Evolutionary conservation across 1,140 invertebrate species (phyloP).

Genomic region (Gerris buenoi): DNA sequence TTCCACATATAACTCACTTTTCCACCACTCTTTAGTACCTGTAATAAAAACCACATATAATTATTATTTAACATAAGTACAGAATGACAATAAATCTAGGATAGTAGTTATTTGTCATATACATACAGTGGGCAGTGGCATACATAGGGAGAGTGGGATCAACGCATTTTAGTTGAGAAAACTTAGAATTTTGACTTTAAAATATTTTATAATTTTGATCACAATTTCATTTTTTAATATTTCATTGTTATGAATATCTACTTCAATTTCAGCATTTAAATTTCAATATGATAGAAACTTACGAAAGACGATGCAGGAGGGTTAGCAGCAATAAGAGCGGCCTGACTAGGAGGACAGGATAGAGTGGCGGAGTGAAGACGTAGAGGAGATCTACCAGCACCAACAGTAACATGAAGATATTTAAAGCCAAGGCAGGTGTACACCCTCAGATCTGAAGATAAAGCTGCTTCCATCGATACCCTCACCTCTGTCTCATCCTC

Average conservation of each 20-base stretch:
- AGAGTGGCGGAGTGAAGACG: conserved; percentile 29
- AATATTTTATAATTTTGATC: too few relatives aligned
- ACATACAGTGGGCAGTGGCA: too few relatives aligned
- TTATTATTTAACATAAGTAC: too few relatives aligned
- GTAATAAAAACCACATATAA: conserved; percentile 18
- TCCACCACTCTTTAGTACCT: conserved; percentile 46
- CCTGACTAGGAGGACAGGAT: conserved; percentile 21
- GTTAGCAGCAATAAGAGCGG: conserved; percentile 16
- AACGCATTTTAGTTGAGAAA: too few relatives aligned
- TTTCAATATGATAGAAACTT: not conserved
- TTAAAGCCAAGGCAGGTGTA: conserved; percentile 67
- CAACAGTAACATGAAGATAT: conserved; percentile 61
- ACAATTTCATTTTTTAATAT: too few relatives aligned
- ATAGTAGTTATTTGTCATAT: too few relatives aligned
- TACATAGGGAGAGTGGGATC: too few relatives aligned
- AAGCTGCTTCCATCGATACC: conserved; percentile 64
- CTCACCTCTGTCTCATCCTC: conserved; percentile 45
- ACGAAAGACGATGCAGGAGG: conserved; percentile 17
- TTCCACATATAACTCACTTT: conserved; percentile 73
- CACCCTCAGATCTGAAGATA: conserved; percentile 59
- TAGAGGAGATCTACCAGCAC: conserved; percentile 44
- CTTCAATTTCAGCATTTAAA: not conserved
- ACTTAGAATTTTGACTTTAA: too few relatives aligned
- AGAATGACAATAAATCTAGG: too few relatives aligned
- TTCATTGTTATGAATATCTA: too few relatives aligned